Base-by-base conservation (phyloP, 2,888 invertebrate genomes). In the Podotricha telesiphe region DNA sequence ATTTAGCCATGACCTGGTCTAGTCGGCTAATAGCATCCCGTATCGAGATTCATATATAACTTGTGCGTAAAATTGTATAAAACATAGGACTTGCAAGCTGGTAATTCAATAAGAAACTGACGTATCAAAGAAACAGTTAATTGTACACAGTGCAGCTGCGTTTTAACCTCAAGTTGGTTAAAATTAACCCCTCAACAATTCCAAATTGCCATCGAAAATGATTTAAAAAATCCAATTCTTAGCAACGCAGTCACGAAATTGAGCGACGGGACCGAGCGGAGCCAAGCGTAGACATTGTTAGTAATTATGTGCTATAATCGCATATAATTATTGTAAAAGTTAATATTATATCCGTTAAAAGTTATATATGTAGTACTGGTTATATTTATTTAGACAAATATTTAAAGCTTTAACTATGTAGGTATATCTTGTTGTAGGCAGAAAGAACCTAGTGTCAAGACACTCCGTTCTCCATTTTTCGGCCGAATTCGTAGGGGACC, bases 361-460 rank as follows among this genome's bases (percentile, higher is more conserved):
- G 85, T 87, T 86, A 87, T 89, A 88, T 89, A 88, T 87, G 87
- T 87, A 90, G 89, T 89, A n/a, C n/a, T n/a, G n/a, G n/a, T n/a
- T n/a, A n/a, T 89, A 89, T 89, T 81, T 86, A 89, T 90, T 88
- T 68, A 37, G 66, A 53, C 28, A 28, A 28, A 28, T 28, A 28
- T 28, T 2, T 6, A 28, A 28, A 28, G n/a, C n/a, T n/a, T n/a
- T n/a, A n/a, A n/a, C n/a, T n/a, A n/a, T n/a, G n/a, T n/a, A n/a
- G n/a, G n/a, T n/a, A n/a, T n/a, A n/a, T n/a, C n/a, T n/a, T n/a
- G n/a, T n/a, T n/a, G n/a, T n/a, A n/a, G n/a, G n/a, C n/a, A n/a
- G n/a, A n/a, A n/a, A n/a, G n/a, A n/a, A n/a, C n/a, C n/a, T n/a
- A n/a, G n/a, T n/a, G n/a, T n/a, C n/a, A n/a, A n/a, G n/a, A n/a